Evolutionary conservation across 2,113 vertebrate species (phyloP), one percentile per base, ranked within the genome.

Genomic region (Podarcis muralis): DNA sequence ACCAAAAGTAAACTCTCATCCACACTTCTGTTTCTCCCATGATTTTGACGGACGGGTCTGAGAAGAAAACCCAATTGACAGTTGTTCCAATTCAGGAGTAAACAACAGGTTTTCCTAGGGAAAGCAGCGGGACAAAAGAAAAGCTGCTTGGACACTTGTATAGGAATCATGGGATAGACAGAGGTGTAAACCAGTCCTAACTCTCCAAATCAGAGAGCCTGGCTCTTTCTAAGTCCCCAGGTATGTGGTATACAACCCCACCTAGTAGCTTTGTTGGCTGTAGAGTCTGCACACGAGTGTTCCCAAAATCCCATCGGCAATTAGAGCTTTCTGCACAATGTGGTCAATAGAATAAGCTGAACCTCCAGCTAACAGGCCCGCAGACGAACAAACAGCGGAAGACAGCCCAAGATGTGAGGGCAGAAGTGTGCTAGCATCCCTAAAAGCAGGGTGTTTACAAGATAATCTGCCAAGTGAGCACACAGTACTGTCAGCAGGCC

Each of bases 321-420:
- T 62, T 22, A 81, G n/a, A 62, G n/a, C 30, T 81, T 81, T 65
- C 27, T 43, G 22, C 48, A 15, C 80, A 83, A 83, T 18, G 6
- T 48, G 71, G 9, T 66, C 27, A 32, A 69, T 35, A 25, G 43
- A 87, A 83, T 40, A 66, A 43, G 18, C 69, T 35, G 35, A 83
- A 32, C 43, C 30, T 72, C 68, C 82, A 84, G 43, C 7, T 53
- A 32, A n/a, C 65, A 69, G 32, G 48, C 15, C 12, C 78, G 9
- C 2, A 11, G 13, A 69, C 1, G 12, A 30, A 5, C 1, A 12
- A 30, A 5, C 1, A 69, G 1, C 2, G 30, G 65, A 81, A 72
- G 0, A 0, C 0, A 81, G 13, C 27, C 22, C 81, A 57, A 74
- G 0, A 0, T 90, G n/a, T 40, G 81, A 69, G 86, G 43, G 25